A percentile compares a stretch with the other conserved stretches of the same genome.
These are phyloP conservation scores for Melinaea menophilus DNA, from an alignment of 2,888 invertebrate genomes.

Conservation along the genomic window DNA sequence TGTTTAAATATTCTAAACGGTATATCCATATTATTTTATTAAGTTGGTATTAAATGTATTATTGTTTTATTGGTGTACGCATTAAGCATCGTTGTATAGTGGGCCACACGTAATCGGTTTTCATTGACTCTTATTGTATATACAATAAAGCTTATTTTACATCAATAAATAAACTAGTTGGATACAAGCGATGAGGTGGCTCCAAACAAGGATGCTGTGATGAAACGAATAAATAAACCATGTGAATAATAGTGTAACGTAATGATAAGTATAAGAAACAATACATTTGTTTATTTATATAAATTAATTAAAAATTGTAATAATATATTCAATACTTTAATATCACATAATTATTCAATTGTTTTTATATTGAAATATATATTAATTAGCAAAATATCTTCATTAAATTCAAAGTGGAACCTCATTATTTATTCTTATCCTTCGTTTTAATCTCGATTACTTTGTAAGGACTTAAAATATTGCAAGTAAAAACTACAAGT, in stretches of 20 bases:
- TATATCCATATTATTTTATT: slow-evolving; percentile 41
- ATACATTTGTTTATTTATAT: not conserved
- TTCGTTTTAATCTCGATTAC: slow-evolving; percentile 17
- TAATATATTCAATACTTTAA: not conserved
- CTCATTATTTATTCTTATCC: slow-evolving; percentile 24
- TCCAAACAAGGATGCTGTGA: slow-evolving; percentile 25
- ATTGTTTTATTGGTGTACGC: slow-evolving; percentile 59
- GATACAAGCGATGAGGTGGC: slow-evolving; percentile 29
- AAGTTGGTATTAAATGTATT: slow-evolving; percentile 33
- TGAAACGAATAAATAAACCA: slow-evolving; percentile 18
- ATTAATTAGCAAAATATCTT: slow-evolving; percentile 22
- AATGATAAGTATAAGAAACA: slow-evolving; percentile 15
- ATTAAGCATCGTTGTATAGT: slow-evolving; percentile 44
- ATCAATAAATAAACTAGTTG: slow-evolving; percentile 13
- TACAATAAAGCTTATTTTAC: slow-evolving; percentile 9
- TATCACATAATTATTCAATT: not conserved
- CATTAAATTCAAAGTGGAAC: slow-evolving; percentile 18
- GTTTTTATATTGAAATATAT: not conserved
- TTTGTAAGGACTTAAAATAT: slow-evolving; percentile 9
- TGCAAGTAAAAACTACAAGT: not conserved
- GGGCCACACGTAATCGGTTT: slow-evolving; percentile 32
- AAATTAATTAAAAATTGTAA: not conserved
- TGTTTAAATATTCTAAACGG: not conserved
- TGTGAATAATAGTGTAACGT: slow-evolving; percentile 16
- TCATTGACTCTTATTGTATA: slow-evolving; percentile 11